These are phyloP conservation scores for Argyrosomus japonicus DNA, from an alignment of 2,113 vertebrate genomes.

Conservation along the genomic window DNA sequence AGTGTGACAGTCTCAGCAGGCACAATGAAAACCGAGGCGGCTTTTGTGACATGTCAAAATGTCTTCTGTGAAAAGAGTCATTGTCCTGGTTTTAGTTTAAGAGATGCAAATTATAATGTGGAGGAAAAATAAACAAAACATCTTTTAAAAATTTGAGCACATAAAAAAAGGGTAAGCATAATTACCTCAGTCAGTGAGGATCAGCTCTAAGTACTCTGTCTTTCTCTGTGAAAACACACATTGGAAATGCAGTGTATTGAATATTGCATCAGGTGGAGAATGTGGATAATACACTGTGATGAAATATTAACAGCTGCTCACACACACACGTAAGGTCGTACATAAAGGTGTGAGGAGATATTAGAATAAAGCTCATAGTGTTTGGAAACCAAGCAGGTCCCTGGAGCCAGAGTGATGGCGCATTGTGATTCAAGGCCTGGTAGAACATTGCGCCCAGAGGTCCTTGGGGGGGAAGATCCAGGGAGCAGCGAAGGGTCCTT, in stretches of 20 bases:
- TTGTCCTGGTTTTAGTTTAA: not conserved
- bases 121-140: not conserved
- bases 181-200: not conserved
- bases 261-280: slow-evolving; percentile 58
- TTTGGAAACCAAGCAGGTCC: slow-evolving; percentile 8
- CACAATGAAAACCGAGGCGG: not conserved
- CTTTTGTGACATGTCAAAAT: not conserved
- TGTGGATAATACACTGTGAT: slow-evolving; percentile 37
- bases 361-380: slow-evolving; percentile 22
- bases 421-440: slow-evolving; percentile 52
- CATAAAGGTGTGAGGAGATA: slow-evolving; percentile 29
- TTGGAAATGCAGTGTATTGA: slow-evolving; percentile 15
- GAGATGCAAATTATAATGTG: not conserved
- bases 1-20: no score
- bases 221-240: slow-evolving; percentile 11
- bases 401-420: not conserved
- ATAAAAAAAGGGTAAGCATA: not conserved
- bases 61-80: not conserved
- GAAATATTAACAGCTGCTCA: slow-evolving; percentile 58
- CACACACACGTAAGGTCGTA: not conserved
- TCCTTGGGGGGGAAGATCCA: slow-evolving; percentile 13
- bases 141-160: not conserved
- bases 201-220: not conserved
- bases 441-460: slow-evolving; percentile 18
- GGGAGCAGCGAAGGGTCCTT: not conserved